Evolutionary conservation across 2,888 invertebrate species (phyloP).

Genomic region (Bembecia ichneumoniformis): DNA sequence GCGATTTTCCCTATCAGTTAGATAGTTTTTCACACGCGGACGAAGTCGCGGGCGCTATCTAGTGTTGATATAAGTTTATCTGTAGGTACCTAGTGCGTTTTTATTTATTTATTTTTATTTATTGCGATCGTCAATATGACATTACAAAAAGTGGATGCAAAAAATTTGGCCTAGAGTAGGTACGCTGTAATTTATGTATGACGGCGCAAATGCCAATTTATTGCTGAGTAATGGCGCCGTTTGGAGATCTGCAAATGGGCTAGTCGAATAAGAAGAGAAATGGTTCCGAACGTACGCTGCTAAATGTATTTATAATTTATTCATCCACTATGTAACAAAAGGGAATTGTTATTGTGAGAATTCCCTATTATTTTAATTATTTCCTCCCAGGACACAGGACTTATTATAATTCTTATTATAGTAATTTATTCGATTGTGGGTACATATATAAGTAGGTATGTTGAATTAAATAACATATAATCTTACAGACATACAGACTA

Average conservation of each 20-base stretch:
- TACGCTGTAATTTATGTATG: conserved; percentile 69
- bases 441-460: too few relatives aligned
- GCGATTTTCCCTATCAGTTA: too few relatives aligned
- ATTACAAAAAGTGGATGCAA: conserved; percentile 52
- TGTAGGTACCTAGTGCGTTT: too few relatives aligned
- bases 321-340: conserved; percentile 59
- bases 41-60: too few relatives aligned
- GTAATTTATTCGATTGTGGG: too few relatives aligned
- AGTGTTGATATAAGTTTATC: too few relatives aligned
- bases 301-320: conserved; percentile 71
- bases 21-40: too few relatives aligned
- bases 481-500: too few relatives aligned
- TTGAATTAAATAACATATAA: too few relatives aligned
- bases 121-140: neutral
- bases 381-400: neutral
- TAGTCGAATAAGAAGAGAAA: conserved; percentile 68
- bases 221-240: conserved; percentile 71
- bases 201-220: conserved; percentile 71
- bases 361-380: conserved; percentile 12
- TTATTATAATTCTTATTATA: too few relatives aligned
- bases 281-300: conserved; percentile 59
- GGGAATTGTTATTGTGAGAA: conserved; percentile 51
- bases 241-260: conserved; percentile 70
- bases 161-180: conserved; percentile 60
- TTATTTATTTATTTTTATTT: too few relatives aligned